phyloP scores from a whole-genome alignment of 37 sponge, comb jelly and placozoan species.

The Crambe crambe region DNA sequence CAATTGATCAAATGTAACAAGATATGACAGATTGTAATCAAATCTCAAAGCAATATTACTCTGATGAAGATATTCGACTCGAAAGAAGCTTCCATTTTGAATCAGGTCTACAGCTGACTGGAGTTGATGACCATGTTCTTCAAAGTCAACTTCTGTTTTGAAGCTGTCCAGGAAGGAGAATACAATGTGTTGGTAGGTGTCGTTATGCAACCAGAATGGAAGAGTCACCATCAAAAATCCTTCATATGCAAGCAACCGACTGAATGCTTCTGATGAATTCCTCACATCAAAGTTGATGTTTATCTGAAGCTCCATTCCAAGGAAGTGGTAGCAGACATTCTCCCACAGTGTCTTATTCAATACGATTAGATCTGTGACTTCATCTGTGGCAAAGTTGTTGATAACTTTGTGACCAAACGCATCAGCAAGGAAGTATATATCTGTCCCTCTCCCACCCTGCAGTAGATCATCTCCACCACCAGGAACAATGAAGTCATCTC shows the following conservation, averaged over 20 bases:
- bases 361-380: not conserved
- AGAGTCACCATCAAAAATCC: not conserved
- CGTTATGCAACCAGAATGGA: not conserved
- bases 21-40: too few relatives aligned
- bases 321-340: not conserved
- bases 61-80: too few relatives aligned
- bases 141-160: too few relatives aligned
- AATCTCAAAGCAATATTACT: too few relatives aligned
- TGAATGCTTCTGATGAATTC: too few relatives aligned
- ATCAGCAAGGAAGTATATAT: not conserved
- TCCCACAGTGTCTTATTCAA: not conserved
- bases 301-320: not conserved
- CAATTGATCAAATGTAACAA: too few relatives aligned
- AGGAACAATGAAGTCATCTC: constrained; percentile 9
- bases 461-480: constrained; percentile 33
- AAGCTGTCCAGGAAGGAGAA: too few relatives aligned
- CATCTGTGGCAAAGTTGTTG: constrained; percentile 7
- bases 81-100: too few relatives aligned
- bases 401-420: not conserved
- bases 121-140: too few relatives aligned
- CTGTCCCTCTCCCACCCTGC: constrained; percentile 22
- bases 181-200: not conserved
- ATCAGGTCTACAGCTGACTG: too few relatives aligned
- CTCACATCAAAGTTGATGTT: too few relatives aligned
- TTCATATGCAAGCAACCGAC: too few relatives aligned